Evolutionary conservation across 2,797 vertebrate genomes (phyloP).

Genomic region (Cercopithecus petaurista): DNA sequence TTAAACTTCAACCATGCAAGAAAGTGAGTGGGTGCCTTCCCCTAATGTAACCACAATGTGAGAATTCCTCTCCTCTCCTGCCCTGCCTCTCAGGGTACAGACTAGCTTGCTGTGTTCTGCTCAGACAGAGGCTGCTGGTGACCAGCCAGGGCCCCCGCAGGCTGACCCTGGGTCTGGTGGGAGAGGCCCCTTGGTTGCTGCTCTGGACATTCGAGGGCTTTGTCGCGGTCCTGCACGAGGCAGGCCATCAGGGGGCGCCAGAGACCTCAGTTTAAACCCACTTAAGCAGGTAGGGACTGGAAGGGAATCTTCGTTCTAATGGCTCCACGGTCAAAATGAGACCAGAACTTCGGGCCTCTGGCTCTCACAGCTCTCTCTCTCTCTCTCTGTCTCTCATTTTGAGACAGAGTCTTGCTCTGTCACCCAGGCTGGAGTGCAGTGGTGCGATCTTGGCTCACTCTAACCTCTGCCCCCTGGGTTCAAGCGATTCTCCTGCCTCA

Average conservation of each 20-base stretch:
- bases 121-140: background rate
- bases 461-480: background rate
- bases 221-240: background rate
- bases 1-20: background rate
- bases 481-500: background rate
- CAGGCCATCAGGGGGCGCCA: constrained; percentile 61
- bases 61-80: background rate
- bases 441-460: background rate
- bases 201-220: background rate
- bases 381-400: too few species aligned
- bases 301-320: background rate
- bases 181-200: background rate
- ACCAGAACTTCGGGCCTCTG: background rate
- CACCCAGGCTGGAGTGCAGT: background rate
- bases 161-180: background rate
- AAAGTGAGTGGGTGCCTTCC: background rate
- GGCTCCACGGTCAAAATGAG: background rate
- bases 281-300: too few species aligned
- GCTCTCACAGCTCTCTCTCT: background rate
- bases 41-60: background rate
- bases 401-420: background rate
- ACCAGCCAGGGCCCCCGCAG: background rate
- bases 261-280: background rate
- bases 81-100: background rate
- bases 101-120: background rate